These are phyloP conservation scores for Cygnus olor DNA, from an alignment of 2,797 vertebrate genomes.

Conservation along the genomic window DNA sequence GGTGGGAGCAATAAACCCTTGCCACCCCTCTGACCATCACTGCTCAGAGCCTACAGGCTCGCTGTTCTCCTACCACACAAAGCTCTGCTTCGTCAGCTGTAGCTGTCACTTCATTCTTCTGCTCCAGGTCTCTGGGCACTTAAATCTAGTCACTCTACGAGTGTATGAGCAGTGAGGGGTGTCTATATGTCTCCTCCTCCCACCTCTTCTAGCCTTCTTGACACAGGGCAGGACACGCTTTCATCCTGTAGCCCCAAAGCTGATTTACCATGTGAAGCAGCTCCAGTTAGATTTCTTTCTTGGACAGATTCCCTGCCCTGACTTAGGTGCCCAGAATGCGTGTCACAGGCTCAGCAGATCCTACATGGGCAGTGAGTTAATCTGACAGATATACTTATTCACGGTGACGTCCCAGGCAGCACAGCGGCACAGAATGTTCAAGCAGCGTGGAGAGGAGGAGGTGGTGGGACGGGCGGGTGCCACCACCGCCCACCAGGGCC, in stretches of 20 bases:
- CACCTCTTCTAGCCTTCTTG: background rate
- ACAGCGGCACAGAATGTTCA: conserved; percentile 53
- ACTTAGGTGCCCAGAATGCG: conserved; percentile 35
- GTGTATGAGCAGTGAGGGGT: background rate
- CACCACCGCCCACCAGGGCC: background rate
- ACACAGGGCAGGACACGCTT: background rate
- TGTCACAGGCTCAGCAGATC: conserved; percentile 38
- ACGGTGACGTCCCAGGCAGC: background rate
- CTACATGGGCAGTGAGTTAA: conserved; percentile 54
- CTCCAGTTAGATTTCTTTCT: conserved; percentile 37
- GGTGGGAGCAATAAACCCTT: background rate
- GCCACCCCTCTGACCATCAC: background rate
- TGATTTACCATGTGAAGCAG: conserved; percentile 29
- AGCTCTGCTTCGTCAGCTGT: background rate
- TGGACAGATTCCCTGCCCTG: conserved; percentile 54
- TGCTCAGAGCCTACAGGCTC: background rate
- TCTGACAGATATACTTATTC: conserved; percentile 59
- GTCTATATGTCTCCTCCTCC: background rate
- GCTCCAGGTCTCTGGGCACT: background rate
- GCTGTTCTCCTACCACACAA: background rate
- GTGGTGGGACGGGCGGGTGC: background rate
- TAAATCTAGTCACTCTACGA: background rate
- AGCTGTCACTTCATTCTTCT: background rate
- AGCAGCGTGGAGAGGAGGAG: background rate
- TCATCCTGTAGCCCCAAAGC: conserved; percentile 21